Evolutionary conservation across 2,888 invertebrate genomes (phyloP), one percentile per base, ranked within the genome.

Genomic region (Cristatella mucedo): DNA sequence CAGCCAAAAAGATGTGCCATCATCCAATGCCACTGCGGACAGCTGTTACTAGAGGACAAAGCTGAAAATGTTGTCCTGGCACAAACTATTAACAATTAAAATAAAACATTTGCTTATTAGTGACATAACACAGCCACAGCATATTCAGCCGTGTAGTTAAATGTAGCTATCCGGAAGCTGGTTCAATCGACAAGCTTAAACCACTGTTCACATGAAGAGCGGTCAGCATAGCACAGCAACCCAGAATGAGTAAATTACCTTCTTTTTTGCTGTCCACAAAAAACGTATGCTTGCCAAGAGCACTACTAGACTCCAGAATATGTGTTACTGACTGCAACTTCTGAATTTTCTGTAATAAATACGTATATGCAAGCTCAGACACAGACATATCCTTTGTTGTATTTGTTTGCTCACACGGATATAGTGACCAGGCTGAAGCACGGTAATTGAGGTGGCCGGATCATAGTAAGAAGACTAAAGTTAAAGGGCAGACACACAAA

Each of bases 271-370:
- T 71, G 32, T 83, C 80, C 0, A 81, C 74, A 61, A 84, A 91
- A 57, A 82, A 79, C 26, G 72, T 74, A 54, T 87, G 89, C 18
- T 74, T 76, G 22, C 24, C 36, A n/a, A n/a, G n/a, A n/a, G n/a
- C n/a, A n/a, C n/a, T n/a, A n/a, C n/a, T n/a, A n/a, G n/a, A n/a
- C 59, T 83, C 84, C 1, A 84, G 73, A 69, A 87, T 73, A 60
- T 91, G 86, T 13, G 91, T 69, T 34, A 76, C 72, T 0, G 80
- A 74, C 68, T 85, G 79, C 21, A 84, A 66, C 49, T 75, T 74
- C 45, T 77, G 74, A 42, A 80, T 73, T 64, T 82, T 81, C 51
- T 65, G 53, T 21, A 52, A 53, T 36, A 40, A 38, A 41, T 45
- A 29, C n/a, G n/a, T n/a, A n/a, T n/a, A n/a, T n/a, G n/a, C n/a